Percentiles rank a stretch among this genome's conserved stretches.
phyloP scores from a whole-genome alignment of 2,797 vertebrate genomes.

The Danio aesculapii region DNA sequence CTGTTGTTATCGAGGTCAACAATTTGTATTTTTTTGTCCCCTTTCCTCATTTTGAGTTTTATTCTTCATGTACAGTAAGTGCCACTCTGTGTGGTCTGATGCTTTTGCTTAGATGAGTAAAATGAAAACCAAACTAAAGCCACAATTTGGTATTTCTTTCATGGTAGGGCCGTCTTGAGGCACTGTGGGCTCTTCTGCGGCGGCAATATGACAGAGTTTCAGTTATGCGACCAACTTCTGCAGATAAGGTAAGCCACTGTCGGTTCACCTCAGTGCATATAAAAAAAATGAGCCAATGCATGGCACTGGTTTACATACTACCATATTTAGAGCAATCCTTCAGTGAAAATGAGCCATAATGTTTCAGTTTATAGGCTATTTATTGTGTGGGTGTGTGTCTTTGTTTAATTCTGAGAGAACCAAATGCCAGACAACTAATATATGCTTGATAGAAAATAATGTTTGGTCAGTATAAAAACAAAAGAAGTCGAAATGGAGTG shows the following conservation, averaged over 20 bases:
- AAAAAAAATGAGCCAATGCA: too few species aligned
- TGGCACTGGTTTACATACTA: not conserved
- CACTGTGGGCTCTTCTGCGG: constrained; percentile 90
- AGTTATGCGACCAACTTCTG: constrained; percentile 91
- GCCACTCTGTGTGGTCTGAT: not conserved
- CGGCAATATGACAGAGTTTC: constrained; percentile 93
- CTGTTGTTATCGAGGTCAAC: not conserved
- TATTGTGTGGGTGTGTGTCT: constrained; percentile 4
- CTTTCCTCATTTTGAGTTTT: not conserved
- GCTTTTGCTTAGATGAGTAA: not conserved
- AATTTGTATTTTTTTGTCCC: not conserved
- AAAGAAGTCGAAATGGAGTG: too few species aligned
- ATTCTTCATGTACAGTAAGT: not conserved
- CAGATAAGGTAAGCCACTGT: constrained; percentile 86
- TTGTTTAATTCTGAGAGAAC: too few species aligned
- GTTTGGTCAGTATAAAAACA: too few species aligned
- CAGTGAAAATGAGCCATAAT: not conserved
- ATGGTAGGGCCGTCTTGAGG: constrained; percentile 90
- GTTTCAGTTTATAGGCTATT: not conserved
- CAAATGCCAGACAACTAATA: too few species aligned
- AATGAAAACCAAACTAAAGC: not conserved
- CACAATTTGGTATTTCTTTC: not conserved
- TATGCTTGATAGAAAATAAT: too few species aligned
- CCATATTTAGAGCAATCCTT: not conserved
- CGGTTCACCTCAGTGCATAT: not conserved